Evolutionary conservation across 2,113 vertebrate species (phyloP).

Genomic region (Indicator indicator): DNA sequence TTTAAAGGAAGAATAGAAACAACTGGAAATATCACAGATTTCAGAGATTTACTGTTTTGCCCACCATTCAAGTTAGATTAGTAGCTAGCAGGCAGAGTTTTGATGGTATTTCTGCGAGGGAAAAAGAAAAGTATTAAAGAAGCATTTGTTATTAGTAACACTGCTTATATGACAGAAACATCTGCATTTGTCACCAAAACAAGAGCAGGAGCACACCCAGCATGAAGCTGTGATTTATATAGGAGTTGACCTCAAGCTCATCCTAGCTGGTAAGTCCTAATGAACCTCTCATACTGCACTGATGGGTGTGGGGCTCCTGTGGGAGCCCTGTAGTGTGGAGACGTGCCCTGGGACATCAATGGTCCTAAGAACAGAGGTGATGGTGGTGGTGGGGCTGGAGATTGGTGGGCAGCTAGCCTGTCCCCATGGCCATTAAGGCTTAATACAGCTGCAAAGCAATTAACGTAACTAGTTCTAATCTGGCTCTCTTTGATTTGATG

Average conservation of each 20-base stretch:
- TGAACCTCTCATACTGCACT: accelerated
- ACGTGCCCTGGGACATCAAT: not conserved
- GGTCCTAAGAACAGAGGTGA: not conserved
- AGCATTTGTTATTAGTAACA: not conserved
- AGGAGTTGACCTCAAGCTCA: not conserved
- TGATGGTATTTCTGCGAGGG: not conserved
- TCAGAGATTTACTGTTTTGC: not conserved
- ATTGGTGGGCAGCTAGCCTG: accelerated
- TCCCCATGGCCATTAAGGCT: not conserved
- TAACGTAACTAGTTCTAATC: not conserved
- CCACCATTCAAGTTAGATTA: not conserved
- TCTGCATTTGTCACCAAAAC: not conserved
- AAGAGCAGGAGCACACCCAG: not conserved
- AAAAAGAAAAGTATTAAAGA: not conserved
- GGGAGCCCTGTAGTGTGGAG: not conserved
- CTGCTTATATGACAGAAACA: not conserved
- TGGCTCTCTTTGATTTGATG: not conserved
- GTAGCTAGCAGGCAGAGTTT: not conserved
- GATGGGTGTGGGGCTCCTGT: accelerated
- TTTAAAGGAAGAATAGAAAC: not conserved
- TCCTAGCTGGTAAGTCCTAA: not conserved
- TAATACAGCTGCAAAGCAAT: not conserved
- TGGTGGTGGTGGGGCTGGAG: not conserved
- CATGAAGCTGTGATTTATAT: accelerated
- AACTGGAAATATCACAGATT: not conserved